Evolutionary conservation across 1,140 invertebrate genomes (phyloP).

Genomic region (Drosophila mayri): DNA sequence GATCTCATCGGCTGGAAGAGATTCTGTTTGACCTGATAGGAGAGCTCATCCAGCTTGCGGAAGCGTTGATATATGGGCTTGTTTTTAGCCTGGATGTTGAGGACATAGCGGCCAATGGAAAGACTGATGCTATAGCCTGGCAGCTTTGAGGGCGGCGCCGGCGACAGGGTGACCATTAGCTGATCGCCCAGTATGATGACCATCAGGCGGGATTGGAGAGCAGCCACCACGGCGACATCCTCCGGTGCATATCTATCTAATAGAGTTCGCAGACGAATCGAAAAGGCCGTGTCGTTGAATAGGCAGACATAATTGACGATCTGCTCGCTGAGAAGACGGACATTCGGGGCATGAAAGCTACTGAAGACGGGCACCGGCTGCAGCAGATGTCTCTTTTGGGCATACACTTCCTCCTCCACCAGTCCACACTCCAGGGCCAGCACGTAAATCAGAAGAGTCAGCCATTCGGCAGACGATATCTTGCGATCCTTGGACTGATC

Average conservation of each 20-base stretch:
- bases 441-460: conserved; percentile 57
- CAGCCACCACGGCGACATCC: conserved; percentile 5
- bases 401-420: conserved; percentile 46
- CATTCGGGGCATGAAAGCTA: conserved; percentile 68
- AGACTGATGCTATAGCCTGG: conserved; percentile 62
- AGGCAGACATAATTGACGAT: neutral
- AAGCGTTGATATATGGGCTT: conserved; percentile 62
- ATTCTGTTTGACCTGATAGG: conserved; percentile 57
- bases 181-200: conserved; percentile 62
- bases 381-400: conserved; percentile 34
- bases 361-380: conserved; percentile 46
- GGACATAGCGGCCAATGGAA: conserved; percentile 67
- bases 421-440: conserved; percentile 70
- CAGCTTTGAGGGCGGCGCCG: conserved; percentile 24
- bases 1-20: conserved; percentile 72
- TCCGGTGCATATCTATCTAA: conserved; percentile 4
- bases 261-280: conserved; percentile 54
- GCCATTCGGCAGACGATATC: conserved; percentile 26
- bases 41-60: conserved; percentile 64
- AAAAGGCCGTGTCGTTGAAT: conserved; percentile 32
- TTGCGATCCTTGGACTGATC: conserved; percentile 11
- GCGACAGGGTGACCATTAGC: conserved; percentile 67
- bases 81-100: conserved; percentile 51
- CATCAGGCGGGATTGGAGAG: conserved; percentile 43
- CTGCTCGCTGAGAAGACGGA: conserved; percentile 52